These are phyloP conservation scores for Pseudotriccus pelzelni DNA, from an alignment of 2,797 vertebrate genomes.

Conservation along the genomic window DNA sequence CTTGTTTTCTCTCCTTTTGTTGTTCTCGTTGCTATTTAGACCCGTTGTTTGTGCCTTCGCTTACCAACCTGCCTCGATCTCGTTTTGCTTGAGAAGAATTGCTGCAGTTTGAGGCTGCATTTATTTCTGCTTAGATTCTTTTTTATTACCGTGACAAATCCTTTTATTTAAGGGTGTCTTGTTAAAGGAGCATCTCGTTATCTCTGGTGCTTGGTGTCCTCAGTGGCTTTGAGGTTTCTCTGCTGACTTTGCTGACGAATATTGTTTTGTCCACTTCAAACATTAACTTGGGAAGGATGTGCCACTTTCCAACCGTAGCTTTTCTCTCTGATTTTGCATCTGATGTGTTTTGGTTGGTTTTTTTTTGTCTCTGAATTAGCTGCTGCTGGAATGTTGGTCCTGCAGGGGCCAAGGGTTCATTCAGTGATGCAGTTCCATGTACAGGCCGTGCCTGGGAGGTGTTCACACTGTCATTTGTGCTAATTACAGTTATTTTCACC, in stretches of 20 bases:
- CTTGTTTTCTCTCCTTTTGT: background rate
- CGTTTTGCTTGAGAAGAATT: background rate
- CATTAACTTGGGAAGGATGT: background rate
- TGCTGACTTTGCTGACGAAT: background rate
- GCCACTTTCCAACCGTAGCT: fast-evolving
- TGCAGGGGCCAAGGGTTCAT: background rate
- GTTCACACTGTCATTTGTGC: background rate
- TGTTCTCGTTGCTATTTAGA: background rate
- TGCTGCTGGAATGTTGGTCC: background rate
- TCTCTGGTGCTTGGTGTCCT: background rate
- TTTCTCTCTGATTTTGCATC: background rate
- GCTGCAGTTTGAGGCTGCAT: background rate
- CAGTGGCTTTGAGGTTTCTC: background rate
- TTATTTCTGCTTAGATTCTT: background rate
- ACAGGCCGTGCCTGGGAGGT: background rate
- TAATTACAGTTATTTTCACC: background rate
- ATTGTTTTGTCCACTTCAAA: background rate
- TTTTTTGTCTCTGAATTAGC: background rate
- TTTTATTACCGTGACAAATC: conserved; percentile 1
- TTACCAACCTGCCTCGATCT: background rate
- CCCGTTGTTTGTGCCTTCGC: background rate
- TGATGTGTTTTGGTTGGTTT: fast-evolving
- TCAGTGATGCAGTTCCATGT: background rate
- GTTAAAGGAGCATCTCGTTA: conserved; percentile 2
- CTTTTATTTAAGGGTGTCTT: background rate